Evolutionary conservation across 2,797 vertebrate genomes (phyloP).

Genomic region (Xenentodon cancila): DNA sequence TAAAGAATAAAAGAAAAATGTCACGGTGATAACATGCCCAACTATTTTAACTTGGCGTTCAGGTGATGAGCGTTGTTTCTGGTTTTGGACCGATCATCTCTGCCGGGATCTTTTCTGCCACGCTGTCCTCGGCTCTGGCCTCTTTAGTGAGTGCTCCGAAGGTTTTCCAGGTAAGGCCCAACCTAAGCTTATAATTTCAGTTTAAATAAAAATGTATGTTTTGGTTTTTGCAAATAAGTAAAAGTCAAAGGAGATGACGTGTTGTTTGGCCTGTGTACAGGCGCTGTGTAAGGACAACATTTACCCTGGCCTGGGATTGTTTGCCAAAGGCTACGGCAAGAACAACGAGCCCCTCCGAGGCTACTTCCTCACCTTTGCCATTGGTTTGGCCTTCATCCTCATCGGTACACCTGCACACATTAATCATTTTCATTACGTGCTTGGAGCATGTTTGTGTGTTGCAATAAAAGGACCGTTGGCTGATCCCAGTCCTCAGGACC

Average conservation of each 20-base stretch:
- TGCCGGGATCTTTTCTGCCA: slow-evolving; percentile 97
- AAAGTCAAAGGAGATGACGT: no score
- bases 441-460: background rate
- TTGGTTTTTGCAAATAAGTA: background rate
- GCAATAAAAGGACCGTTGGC: background rate
- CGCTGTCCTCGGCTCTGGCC: slow-evolving; percentile 96
- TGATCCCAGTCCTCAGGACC: background rate
- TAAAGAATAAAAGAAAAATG: no score
- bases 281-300: slow-evolving; percentile 98
- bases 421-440: background rate
- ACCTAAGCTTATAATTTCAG: background rate
- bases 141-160: slow-evolving; percentile 98
- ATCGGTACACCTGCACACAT: slow-evolving; percentile 84
- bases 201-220: background rate
- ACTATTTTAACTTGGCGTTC: background rate
- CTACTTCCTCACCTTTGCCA: slow-evolving; percentile 94
- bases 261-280: slow-evolving; percentile 64
- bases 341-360: slow-evolving; percentile 98
- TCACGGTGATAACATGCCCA: no score
- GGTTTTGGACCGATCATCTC: slow-evolving; percentile 95
- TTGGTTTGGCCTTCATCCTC: slow-evolving; percentile 96
- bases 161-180: slow-evolving; percentile 91
- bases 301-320: slow-evolving; percentile 93
- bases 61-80: slow-evolving; percentile 96
- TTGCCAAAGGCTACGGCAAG: slow-evolving; percentile 97